phyloP scores from a whole-genome alignment of 2,797 vertebrate genomes.

The Aeoliscus strigatus region DNA sequence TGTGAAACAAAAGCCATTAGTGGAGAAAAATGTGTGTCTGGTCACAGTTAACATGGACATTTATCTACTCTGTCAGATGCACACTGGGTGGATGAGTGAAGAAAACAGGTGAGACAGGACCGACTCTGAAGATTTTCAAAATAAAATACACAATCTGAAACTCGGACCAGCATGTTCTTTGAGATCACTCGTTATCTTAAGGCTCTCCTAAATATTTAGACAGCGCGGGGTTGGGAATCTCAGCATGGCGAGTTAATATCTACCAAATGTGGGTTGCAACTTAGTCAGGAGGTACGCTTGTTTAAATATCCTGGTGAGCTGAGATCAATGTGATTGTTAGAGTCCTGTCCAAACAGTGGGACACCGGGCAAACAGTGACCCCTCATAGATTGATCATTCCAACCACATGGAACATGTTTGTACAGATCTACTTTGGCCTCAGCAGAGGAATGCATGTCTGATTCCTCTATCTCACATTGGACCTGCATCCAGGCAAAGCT shows the following conservation, averaged over 20 bases:
- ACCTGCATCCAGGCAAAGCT: background rate
- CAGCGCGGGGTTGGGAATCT: constrained; percentile 40
- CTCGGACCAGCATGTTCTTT: constrained; percentile 57
- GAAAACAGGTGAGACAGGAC: too few relatives aligned
- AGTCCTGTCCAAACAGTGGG: constrained; percentile 63
- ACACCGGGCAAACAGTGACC: constrained; percentile 67
- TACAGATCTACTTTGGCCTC: constrained; percentile 53
- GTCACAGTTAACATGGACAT: too few relatives aligned
- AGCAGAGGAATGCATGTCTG: constrained; percentile 64
- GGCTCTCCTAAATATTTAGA: constrained; percentile 73
- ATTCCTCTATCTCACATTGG: constrained; percentile 35
- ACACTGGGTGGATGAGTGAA: too few relatives aligned
- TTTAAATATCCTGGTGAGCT: constrained; percentile 56
- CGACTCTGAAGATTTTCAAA: constrained; percentile 32
- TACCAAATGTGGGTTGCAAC: constrained; percentile 67
- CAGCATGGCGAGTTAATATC: constrained; percentile 60
- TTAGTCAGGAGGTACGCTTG: constrained; percentile 51
- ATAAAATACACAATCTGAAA: constrained; percentile 64
- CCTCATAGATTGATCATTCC: constrained; percentile 63
- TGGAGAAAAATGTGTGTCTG: too few relatives aligned
- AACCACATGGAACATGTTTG: constrained; percentile 71
- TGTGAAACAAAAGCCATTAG: too few relatives aligned
- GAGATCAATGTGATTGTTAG: constrained; percentile 65
- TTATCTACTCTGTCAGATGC: too few relatives aligned
- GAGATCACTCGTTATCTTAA: constrained; percentile 64